Base-by-base conservation (phyloP, 2,797 vertebrate species). In the Serranus cabrilla region DNA sequence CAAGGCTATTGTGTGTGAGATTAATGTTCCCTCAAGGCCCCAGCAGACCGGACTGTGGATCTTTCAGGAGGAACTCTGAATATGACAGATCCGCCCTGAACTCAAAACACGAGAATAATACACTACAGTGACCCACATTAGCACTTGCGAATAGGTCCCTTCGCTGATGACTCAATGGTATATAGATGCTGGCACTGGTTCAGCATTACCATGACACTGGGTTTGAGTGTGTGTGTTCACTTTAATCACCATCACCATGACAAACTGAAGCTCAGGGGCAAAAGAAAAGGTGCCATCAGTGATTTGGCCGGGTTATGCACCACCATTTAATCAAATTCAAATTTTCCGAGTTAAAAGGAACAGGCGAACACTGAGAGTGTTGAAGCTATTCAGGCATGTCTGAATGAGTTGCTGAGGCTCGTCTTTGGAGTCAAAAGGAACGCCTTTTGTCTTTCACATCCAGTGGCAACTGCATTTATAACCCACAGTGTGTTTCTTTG, bases 271-370 rank as follows among this genome's bases (percentile, higher is more conserved):
- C 76, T 74, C 56, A 52, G 70, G 62, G 55, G 50, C 31, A 0
- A 81, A 80, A 86, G 78, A 87, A 78, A 63, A 66, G 42, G 68
- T 84, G 78, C 76, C 86, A 80, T 87, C 80, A 42, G 72, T 58
- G 81, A 60, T 62, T 55, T 70, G 71, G 84, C 69, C 39, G 27
- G 61, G 54, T 85, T 83, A 70, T 55, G 65, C 57, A 85, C n/a
- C n/a, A 84, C 83, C 73, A 6, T 81, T 88, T 86, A 88, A 91
- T 93, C 85, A 70, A 77, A 91, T 92, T 82, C 81, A 86, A 84
- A 86, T 85, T 54, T 80, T 47, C 76, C 23, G 10, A 62, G 74
- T 76, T 85, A 73, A 88, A 82, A 80, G 83, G 71, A 68, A 23
- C 7, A 14, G 78, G 81, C 69, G 82, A 88, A 89, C 80, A 90